Percentiles rank a stretch among this genome's conserved stretches.
phyloP scores from a whole-genome alignment of 2,888 invertebrate species.

The Zygogramma bicolorata region DNA sequence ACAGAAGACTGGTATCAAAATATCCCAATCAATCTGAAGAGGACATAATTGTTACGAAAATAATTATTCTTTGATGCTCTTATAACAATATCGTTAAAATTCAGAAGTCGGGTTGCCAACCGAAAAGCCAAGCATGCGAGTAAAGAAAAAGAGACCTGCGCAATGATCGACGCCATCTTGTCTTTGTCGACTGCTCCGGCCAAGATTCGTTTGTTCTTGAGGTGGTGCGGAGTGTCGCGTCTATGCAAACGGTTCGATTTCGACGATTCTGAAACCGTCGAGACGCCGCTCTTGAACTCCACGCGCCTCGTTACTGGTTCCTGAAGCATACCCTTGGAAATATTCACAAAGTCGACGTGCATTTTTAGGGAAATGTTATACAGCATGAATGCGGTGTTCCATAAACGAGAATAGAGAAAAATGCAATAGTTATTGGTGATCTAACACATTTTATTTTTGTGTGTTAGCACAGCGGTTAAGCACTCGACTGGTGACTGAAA shows the following conservation, averaged over 20 bases:
- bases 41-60: too few relatives aligned
- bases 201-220: constrained; percentile 96
- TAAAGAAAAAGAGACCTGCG: constrained; percentile 69
- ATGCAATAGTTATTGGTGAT: too few relatives aligned
- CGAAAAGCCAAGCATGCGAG: constrained; percentile 22
- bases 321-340: constrained; percentile 38
- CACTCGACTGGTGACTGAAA: too few relatives aligned
- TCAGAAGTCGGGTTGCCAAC: constrained; percentile 1
- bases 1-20: too few relatives aligned
- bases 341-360: not conserved
- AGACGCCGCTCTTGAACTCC: constrained; percentile 72
- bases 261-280: constrained; percentile 65
- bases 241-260: constrained; percentile 81
- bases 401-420: not conserved
- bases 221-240: constrained; percentile 98
- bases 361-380: not conserved
- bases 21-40: too few relatives aligned
- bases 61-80: not conserved
- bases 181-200: constrained; percentile 74
- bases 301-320: constrained; percentile 68
- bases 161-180: constrained; percentile 80
- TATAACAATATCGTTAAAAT: not conserved
- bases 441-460: too few relatives aligned
- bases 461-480: too few relatives aligned
- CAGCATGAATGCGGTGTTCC: not conserved